These are phyloP conservation scores for Drosophila saltans DNA, from an alignment of 1,140 invertebrate genomes.

Conservation along the genomic window DNA sequence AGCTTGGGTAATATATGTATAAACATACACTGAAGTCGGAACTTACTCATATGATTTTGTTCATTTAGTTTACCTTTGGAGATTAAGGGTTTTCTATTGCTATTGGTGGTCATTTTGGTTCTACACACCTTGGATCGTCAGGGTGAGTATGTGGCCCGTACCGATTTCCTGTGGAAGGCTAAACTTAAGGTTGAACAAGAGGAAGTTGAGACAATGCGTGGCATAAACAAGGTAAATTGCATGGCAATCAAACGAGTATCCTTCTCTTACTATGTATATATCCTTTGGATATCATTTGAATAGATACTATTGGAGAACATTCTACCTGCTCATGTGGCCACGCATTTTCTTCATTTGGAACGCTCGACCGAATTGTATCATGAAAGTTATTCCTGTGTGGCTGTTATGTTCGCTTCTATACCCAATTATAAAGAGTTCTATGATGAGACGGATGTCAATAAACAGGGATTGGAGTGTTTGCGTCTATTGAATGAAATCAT, in stretches of 20 bases:
- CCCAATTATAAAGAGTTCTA: constrained; percentile 99
- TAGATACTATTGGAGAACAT: constrained; percentile 97
- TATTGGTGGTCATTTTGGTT: constrained; percentile 87
- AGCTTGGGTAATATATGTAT: constrained; percentile 85
- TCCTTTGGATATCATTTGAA: neutral
- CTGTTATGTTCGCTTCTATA: constrained; percentile 99
- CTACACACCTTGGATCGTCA: constrained; percentile 92
- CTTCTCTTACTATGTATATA: too few relatives aligned
- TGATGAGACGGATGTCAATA: constrained; percentile 98
- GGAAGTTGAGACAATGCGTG: constrained; percentile 96
- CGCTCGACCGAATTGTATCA: constrained; percentile 93
- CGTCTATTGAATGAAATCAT: constrained; percentile 98
- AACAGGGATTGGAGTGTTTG: constrained; percentile 97
- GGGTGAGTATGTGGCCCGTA: constrained; percentile 93
- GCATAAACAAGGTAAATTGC: constrained; percentile 91
- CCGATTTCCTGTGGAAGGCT: constrained; percentile 96
- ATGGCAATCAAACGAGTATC: neutral
- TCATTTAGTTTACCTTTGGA: constrained; percentile 86
- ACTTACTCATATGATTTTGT: too few relatives aligned
- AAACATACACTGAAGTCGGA: neutral
- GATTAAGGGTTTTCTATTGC: constrained; percentile 86
- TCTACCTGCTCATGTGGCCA: constrained; percentile 96
- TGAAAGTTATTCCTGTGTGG: constrained; percentile 96
- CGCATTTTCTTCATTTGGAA: constrained; percentile 91
- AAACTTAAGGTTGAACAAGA: constrained; percentile 96